These are phyloP conservation scores for Nipponacmea schrenckii DNA, from an alignment of 2,888 invertebrate genomes.

Conservation along the genomic window DNA sequence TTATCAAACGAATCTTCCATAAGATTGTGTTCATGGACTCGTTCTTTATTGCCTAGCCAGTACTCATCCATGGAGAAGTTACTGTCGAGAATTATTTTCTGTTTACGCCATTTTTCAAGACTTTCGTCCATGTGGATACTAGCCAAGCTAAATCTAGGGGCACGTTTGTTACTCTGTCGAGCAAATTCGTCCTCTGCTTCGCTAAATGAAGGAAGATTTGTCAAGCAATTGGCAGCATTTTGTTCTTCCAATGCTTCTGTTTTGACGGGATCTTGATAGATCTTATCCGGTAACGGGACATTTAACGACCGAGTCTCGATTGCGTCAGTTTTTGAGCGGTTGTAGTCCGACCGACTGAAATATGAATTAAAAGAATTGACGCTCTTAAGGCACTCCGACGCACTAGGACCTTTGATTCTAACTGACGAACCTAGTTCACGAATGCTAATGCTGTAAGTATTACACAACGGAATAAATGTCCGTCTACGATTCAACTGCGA, in stretches of 20 bases:
- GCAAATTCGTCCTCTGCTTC: not conserved
- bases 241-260: not conserved
- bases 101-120: not conserved
- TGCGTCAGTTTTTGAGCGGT: not conserved
- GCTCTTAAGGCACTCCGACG: not conserved
- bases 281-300: not conserved
- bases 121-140: not conserved
- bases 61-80: not conserved
- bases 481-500: not conserved
- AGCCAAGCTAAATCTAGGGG: not conserved
- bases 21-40: not conserved
- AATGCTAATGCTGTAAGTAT: not conserved
- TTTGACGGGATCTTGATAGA: not conserved
- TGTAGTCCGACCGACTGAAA: not conserved
- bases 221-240: not conserved
- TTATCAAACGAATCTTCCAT: constrained; percentile 2
- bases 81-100: not conserved
- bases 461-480: not conserved
- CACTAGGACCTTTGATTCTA: not conserved
- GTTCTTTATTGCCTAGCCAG: not conserved
- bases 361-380: not conserved
- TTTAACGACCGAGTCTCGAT: not conserved
- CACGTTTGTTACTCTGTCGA: not conserved
- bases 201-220: not conserved
- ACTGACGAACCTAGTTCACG: not conserved